Evolutionary conservation across 1,140 invertebrate genomes (phyloP), one percentile per base, ranked within the genome.

Genomic region (Calliphora vicina): DNA sequence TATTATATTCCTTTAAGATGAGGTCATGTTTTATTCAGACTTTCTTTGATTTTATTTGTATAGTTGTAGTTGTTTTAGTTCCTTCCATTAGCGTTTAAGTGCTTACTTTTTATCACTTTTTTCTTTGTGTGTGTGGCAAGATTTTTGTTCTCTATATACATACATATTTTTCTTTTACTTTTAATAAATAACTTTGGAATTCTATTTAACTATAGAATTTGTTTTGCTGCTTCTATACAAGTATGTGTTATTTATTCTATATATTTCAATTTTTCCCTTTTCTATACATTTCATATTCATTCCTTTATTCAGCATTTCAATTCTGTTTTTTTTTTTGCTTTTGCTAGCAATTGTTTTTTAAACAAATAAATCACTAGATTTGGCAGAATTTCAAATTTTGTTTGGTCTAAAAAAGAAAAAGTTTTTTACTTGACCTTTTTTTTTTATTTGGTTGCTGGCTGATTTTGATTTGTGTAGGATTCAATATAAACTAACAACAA

Each of bases 381-480:
- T 67, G 61, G 20, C n/a, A 67, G 61, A 25, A 23, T 67, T 67
- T 67, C 61, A 67, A 67, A 67, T 23, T 13, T 50, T 50, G 17
- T 50, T 50, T 50, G 45, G 12, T 17, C 3, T 23, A 67, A 67
- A 67, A 67, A 67, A 6, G 50, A 57, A 67, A 67, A 20, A 67
- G 23, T 67, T 50, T 50, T 50, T 67, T 23, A 67, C 61, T 67
- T 67, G 61, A 57, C 20, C 61, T 67, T 67, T 67, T 67, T 23
- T 23, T 67, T 3, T 6, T 35, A 8, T 35, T 35, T 35, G 5
- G 35, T 35, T 35, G 1, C 35, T 2, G 50, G 15, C n/a, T 57
- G 15, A 57, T 67, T 67, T 67, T 67, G 61, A 67, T 67, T 67
- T 67, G 61, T 67, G 61, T 67, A 67, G 61, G 61, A 67, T 67